Evolutionary conservation across 1,140 invertebrate species (phyloP), one percentile per base, ranked within the genome.

Genomic region (Copidosoma floridanum): DNA sequence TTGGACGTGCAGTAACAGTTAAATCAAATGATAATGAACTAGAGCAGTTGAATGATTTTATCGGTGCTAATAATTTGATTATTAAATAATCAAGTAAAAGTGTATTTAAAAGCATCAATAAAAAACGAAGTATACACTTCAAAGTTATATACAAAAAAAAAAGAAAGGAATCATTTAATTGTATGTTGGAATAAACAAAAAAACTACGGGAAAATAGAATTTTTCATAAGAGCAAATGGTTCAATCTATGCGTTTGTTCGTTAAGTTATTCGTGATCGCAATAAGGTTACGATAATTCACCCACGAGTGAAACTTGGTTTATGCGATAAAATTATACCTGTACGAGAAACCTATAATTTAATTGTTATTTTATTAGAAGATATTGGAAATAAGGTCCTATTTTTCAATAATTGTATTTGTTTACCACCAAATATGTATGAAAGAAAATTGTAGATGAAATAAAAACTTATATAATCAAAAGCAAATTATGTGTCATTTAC

Each of bases 71-170:
- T 26, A 12, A 54, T 54, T 41, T 54, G 37, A 26, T 41, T n/a
- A 10, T 54, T 16, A 26, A 21, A 4, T 6, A 41, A 40, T 21
- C 37, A 38, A 38, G 2, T 54, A 16, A 8, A 10, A n/a, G 24
- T 48, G 12, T 50, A 55, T 20, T 12, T 38, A n/a, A 38, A 37
- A 40, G 41, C 51, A 18, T 41, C 27, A 29, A 23, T 55, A 26
- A 35, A 48, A 2, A 56, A 29, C 5, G 10, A 56, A 50, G 23
- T 51, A 18, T 54, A 37, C 26, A 61, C 58, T 11, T 61, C 58
- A 47, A 6, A 47, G 21, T 16, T 38, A 10, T 61, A 61, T 38
- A 47, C 8, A 2, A 53, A 16, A 29, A 40, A 61, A 40, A 54
- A 21, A 18, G 54, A 54, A 29, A 51, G 27, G 41, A 54, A 8